Evolutionary conservation across 2,888 invertebrate species (phyloP).

Genomic region (Meliscaeva auricollis): DNA sequence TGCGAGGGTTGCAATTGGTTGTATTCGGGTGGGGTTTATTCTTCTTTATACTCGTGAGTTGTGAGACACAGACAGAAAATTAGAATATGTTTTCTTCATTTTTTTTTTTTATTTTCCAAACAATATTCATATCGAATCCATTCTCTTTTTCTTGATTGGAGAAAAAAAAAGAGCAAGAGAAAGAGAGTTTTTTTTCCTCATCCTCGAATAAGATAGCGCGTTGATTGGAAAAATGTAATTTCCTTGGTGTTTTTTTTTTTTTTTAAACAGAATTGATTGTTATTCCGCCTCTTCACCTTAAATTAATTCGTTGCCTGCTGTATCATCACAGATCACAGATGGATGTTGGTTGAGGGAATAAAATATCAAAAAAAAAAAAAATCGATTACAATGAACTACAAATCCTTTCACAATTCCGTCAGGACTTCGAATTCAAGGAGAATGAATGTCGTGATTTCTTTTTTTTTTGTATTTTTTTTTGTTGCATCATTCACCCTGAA

Average conservation of each 20-base stretch:
- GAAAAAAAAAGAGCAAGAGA: background rate
- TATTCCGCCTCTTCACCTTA: constrained; percentile 60
- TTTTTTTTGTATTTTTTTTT: constrained; percentile 23
- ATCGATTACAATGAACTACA: constrained; percentile 62
- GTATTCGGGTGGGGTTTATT: too few species aligned
- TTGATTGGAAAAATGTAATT: constrained; percentile 71
- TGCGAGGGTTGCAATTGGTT: constrained; percentile 32
- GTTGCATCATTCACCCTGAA: constrained; percentile 54
- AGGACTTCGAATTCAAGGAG: constrained; percentile 8
- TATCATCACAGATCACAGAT: constrained; percentile 27
- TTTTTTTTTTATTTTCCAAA: background rate
- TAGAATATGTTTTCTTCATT: constrained; percentile 21
- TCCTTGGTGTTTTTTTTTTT: constrained; percentile 14
- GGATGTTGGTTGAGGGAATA: constrained; percentile 20
- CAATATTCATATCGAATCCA: background rate
- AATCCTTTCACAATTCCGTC: constrained; percentile 63
- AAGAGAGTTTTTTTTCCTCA: background rate
- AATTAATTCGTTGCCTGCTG: constrained; percentile 56
- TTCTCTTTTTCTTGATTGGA: too few species aligned
- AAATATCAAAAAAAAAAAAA: constrained; percentile 19
- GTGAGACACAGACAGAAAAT: constrained; percentile 24
- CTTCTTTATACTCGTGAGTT: background rate
- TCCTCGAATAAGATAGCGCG: background rate
- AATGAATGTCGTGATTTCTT: constrained; percentile 42
- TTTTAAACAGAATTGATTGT: constrained; percentile 25